Base-by-base conservation (phyloP, 30 jellyfish, hydroid and myxozoan species). In the Aurelia sp. region DNA sequence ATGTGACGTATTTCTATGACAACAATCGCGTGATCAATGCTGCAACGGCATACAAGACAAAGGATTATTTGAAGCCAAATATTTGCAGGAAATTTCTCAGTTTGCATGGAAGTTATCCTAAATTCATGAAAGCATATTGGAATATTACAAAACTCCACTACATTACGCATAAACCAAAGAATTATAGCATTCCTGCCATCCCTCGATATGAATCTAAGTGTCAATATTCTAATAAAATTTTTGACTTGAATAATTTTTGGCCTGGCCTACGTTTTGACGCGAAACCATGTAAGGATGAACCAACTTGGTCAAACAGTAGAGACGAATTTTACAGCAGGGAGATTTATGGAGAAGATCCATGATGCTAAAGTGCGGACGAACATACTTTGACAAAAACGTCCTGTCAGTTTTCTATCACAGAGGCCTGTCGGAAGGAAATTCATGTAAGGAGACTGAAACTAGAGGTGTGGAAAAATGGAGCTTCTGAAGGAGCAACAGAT, bases 101-200 rank as follows among this genome's bases (percentile, higher is more conserved):
- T 22, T 64, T 93, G 73, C 98, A 93, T 59, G 98, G 98, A 17
- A 79, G 96, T 67, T 93, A 93, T 62, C 97, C 97, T 13, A 60
- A 69, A 10, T 18, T 68, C 18, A 93, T 93, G 98, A 37, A 44
- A 63, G 78, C 48, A 72, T 93, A 93, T 71, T 93, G 98, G 98
- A 71, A 66, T 51, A 41, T 93, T 13, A 59, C 89, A 3, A 55
- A 76, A 11, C 73, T 31, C 21, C 23, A 6, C 11, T 23, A 74
- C 11, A 59, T 48, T 12, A 31, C 19, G 16, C 33, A 12, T 7
- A 81, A 55, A 66, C 30, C 74, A 2, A 60, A 62, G 65, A 71
- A 73, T 9, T 91, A 85, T 81, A 21, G 13, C n/a, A 61, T 81
- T 4, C 94, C 88, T 20, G 68, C 79, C 8, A 93, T 93, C 22